Conservation (phyloP, 2,113 vertebrate genomes). For the Machaerirhynchus nigripectus region DNA sequence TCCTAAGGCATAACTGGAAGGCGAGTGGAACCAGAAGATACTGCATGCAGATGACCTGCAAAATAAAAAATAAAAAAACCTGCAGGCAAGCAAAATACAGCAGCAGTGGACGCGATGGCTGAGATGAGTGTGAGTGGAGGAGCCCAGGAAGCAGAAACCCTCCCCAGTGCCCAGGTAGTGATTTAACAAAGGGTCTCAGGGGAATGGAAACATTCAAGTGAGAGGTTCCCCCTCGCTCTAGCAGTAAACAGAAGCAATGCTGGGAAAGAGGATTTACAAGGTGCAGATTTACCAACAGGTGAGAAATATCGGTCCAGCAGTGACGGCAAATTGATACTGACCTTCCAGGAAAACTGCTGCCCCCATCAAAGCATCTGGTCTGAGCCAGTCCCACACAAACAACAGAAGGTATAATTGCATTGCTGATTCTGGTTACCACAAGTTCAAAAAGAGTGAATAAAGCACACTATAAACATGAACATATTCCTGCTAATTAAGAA, state of each 20-base stretch:
- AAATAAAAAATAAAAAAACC: too few species aligned
- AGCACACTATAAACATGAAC: conserved; percentile 34
- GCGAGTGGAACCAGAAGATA: background rate
- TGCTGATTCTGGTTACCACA: conserved; percentile 21
- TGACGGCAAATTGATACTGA: background rate
- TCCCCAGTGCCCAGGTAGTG: background rate
- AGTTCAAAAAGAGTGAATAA: conserved; percentile 46
- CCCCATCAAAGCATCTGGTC: background rate
- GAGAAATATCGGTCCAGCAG: background rate
- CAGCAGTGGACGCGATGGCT: background rate
- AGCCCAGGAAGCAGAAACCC: background rate
- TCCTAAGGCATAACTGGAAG: background rate
- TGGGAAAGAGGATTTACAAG: background rate
- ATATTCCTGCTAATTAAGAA: conserved; percentile 68
- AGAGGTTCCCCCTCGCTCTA: background rate
- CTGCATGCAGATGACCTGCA: background rate
- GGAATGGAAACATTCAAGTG: accelerated
- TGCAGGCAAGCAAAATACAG: background rate
- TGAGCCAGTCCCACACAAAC: conserved; percentile 1
- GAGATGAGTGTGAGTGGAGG: background rate
- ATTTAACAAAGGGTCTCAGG: background rate
- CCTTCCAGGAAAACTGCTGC: conserved; percentile 21
- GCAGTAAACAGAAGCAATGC: background rate
- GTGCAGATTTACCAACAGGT: background rate
- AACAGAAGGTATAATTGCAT: conserved; percentile 39